Conservation (phyloP, 2,797 vertebrate species). For the Poeciliopsis infans region DNA sequence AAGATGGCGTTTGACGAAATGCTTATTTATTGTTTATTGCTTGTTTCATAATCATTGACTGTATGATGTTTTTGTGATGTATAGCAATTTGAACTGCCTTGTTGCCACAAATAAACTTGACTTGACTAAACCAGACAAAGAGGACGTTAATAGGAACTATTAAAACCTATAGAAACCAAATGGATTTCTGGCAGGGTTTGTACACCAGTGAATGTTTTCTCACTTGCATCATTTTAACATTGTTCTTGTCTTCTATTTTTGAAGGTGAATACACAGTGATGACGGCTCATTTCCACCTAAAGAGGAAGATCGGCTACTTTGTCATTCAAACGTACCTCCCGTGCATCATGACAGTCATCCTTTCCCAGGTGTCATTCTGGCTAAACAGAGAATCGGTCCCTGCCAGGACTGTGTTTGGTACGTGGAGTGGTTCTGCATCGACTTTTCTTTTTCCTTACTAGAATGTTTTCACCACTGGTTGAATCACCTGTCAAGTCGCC, state of each 20-base stretch:
- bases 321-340: constrained; percentile 99
- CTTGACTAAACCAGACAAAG: background rate
- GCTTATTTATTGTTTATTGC: too few species aligned
- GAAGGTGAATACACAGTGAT: constrained; percentile 98
- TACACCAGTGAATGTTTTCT: background rate
- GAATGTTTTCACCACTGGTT: background rate
- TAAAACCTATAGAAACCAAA: background rate
- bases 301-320: constrained; percentile 99
- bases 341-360: constrained; percentile 99
- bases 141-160: background rate
- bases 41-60: too few species aligned
- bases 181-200: background rate
- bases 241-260: background rate
- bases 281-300: constrained; percentile 99
- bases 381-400: constrained; percentile 98
- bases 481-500: too few species aligned
- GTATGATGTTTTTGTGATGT: too few species aligned
- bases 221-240: background rate
- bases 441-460: background rate
- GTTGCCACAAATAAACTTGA: too few species aligned
- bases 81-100: too few species aligned
- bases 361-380: constrained; percentile 99
- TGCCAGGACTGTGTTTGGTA: constrained; percentile 97
- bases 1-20: too few species aligned
- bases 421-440: constrained; percentile 52